Evolutionary conservation across 2,888 invertebrate genomes (phyloP).

Genomic region (Luffia ferchaultella): DNA sequence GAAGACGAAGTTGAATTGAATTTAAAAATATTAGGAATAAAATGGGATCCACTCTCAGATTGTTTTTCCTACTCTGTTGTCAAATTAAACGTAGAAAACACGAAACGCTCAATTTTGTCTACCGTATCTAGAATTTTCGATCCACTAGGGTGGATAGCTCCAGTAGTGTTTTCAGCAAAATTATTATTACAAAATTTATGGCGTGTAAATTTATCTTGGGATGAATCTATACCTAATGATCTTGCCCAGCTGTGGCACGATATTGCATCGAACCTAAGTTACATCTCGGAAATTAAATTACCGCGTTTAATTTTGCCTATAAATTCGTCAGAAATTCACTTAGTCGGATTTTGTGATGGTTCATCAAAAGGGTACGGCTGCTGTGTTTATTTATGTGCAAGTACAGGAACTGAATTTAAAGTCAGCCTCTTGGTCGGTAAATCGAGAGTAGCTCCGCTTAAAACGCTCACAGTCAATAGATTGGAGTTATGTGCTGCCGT

Average conservation of each 20-base stretch:
- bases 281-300: not conserved
- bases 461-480: constrained; percentile 2
- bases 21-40: not conserved
- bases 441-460: constrained; percentile 17
- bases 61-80: too few relatives aligned
- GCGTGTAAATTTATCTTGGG: constrained; percentile 10
- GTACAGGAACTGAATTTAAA: not conserved
- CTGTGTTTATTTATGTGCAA: constrained; percentile 2
- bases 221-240: constrained; percentile 8
- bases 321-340: not conserved
- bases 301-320: not conserved
- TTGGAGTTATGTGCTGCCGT: constrained; percentile 15
- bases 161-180: constrained; percentile 10
- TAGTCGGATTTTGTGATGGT: constrained; percentile 17
- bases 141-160: constrained; percentile 6
- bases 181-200: constrained; percentile 13
- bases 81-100: constrained; percentile 4
- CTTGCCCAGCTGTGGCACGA: constrained; percentile 5
- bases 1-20: not conserved
- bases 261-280: constrained; percentile 1
- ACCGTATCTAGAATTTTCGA: constrained; percentile 16
- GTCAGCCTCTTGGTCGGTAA: constrained; percentile 18
- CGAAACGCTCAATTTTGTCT: constrained; percentile 18
- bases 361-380: constrained; percentile 7
- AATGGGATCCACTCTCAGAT: too few relatives aligned